Evolutionary conservation across 2,113 vertebrate species (phyloP), one percentile per base, ranked within the genome.

Genomic region (Sapajus apella): DNA sequence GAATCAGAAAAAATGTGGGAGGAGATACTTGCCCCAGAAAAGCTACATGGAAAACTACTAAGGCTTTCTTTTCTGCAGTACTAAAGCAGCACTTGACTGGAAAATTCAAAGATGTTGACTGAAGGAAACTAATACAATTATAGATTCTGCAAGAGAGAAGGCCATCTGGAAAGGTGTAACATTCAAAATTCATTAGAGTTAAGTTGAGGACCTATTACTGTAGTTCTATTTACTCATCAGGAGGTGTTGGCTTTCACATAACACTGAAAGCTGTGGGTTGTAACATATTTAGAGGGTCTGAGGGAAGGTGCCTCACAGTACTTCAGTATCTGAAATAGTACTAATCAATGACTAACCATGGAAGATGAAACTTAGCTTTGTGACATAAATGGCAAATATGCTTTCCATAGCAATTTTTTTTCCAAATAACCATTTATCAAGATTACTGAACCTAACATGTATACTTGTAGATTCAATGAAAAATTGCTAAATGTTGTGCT

Each of bases 101-200:
- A 90, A 95, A 77, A 87, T 61, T 87, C 40, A 92, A 87, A 80
- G 90, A 40, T 70, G 75, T 37, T 73, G 61, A 64, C 27, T 64
- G 27, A 64, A 30, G 30, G 61, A 64, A 64, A 64, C 27, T 30
- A 32, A 32, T 14, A 32, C 12, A 14, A 32, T 0, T 95, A 93
- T 95, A 70, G 68, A 96, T 80, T 91, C 77, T 94, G 82, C 84
- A 83, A 89, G 66, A 90, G 73, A 83, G 89, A 95, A 96, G 68
- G 58, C 76, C 81, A 75, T 91, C 90, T 94, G 52, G 82, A 73
- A 93, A 95, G 75, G 79, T 37, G 43, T 93, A 86, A 81, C 55
- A 83, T 83, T 97, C 61, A 87, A 93, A 96, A 93, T 94, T 89
- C 95, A 91, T 95, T 95, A 95, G 89, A 90, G 35, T 96, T 80